phyloP scores from a whole-genome alignment of 1,140 invertebrate genomes.

The Drosophila seguyi region DNA sequence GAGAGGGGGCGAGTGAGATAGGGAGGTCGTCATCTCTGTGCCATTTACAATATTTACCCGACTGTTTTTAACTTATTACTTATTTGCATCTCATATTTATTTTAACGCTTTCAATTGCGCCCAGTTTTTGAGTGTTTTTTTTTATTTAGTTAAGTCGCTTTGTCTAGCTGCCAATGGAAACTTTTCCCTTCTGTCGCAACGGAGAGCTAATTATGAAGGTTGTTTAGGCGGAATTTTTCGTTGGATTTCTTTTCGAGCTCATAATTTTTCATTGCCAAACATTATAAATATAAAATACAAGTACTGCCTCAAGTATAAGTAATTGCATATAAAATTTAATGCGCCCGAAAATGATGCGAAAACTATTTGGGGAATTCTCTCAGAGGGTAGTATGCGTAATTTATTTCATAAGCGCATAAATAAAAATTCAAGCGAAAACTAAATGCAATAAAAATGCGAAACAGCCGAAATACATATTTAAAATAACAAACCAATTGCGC shows the following conservation, averaged over 20 bases:
- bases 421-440: constrained; percentile 68
- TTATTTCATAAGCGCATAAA: constrained; percentile 79
- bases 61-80: constrained; percentile 65
- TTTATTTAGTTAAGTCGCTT: constrained; percentile 70
- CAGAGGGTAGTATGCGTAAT: constrained; percentile 67
- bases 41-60: constrained; percentile 62
- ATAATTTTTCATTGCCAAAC: constrained; percentile 75
- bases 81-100: constrained; percentile 72
- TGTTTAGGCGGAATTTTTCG: constrained; percentile 10
- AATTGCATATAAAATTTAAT: constrained; percentile 79
- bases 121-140: constrained; percentile 27
- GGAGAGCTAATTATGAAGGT: constrained; percentile 12
- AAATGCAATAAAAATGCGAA: constrained; percentile 78
- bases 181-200: constrained; percentile 48
- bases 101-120: constrained; percentile 63
- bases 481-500: constrained; percentile 74
- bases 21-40: constrained; percentile 34
- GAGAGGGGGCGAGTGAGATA: constrained; percentile 14
- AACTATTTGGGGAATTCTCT: constrained; percentile 71
- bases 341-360: constrained; percentile 78
- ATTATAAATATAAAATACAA: constrained; percentile 81
- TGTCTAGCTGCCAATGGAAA: constrained; percentile 63
- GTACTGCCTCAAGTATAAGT: constrained; percentile 57
- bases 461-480: constrained; percentile 54
- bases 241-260: constrained; percentile 62